These are phyloP conservation scores for Petrocephalus schoutedeni DNA, from an alignment of 2,797 vertebrate genomes.

Conservation along the genomic window DNA sequence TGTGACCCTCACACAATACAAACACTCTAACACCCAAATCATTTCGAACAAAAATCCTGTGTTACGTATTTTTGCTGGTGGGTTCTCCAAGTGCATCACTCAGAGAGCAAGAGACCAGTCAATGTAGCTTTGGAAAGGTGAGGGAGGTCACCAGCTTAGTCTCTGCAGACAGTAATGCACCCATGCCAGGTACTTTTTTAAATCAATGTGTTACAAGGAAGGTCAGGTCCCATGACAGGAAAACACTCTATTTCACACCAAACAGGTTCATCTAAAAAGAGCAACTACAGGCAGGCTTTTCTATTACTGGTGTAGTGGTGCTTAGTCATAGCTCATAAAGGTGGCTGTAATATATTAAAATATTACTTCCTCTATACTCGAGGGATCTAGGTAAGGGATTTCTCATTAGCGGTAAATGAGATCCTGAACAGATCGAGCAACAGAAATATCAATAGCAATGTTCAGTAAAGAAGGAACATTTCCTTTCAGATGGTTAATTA, in stretches of 20 bases:
- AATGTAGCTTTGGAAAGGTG: constrained; percentile 36
- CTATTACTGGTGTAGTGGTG: not conserved
- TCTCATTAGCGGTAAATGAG: not conserved
- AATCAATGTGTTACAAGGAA: constrained; percentile 1
- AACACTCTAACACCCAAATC: not conserved
- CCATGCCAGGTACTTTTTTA: not conserved
- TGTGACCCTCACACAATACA: not conserved
- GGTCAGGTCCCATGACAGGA: not conserved
- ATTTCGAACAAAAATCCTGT: not conserved
- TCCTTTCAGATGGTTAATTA: not conserved
- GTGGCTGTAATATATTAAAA: not conserved
- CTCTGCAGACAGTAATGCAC: constrained; percentile 13
- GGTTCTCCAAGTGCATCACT: not conserved
- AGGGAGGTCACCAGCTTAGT: constrained; percentile 42
- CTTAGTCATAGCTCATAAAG: not conserved
- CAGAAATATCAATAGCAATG: not conserved
- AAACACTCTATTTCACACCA: not conserved
- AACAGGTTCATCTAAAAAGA: not conserved
- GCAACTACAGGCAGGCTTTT: constrained; percentile 15
- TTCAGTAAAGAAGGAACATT: not conserved
- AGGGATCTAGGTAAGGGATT: not conserved
- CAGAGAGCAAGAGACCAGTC: constrained; percentile 29
- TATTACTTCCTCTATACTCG: not conserved
- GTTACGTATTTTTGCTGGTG: not conserved
- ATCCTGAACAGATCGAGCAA: not conserved